Conservation (phyloP, 2,113 vertebrate species). For the Gnathonemus echidnorhynchus region DNA sequence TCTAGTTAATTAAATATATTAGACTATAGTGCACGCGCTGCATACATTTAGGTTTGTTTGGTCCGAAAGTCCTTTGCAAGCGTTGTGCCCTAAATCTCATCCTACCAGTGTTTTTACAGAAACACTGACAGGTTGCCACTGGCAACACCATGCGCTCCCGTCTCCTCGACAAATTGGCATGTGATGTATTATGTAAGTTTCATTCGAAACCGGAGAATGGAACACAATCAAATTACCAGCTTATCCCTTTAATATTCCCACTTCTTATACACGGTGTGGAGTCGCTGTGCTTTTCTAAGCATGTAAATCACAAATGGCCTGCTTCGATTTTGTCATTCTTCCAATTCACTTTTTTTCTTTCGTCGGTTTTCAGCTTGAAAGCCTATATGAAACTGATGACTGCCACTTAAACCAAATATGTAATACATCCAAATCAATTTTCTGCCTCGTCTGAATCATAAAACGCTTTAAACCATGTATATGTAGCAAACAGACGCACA, state of each 20-base stretch:
- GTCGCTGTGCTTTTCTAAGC: neutral
- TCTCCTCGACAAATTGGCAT: slow-evolving; percentile 5
- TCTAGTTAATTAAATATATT: neutral
- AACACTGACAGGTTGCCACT: slow-evolving; percentile 37
- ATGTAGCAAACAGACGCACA: neutral
- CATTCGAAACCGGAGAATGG: neutral
- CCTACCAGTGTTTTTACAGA: slow-evolving; percentile 27
- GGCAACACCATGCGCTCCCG: slow-evolving; percentile 34
- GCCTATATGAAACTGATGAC: neutral
- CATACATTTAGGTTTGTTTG: neutral
- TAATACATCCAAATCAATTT: neutral
- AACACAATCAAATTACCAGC: neutral
- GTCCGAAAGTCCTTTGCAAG: neutral
- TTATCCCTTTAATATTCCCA: neutral
- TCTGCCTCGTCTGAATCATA: neutral
- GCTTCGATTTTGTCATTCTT: neutral
- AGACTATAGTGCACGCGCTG: neutral
- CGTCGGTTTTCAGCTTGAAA: neutral
- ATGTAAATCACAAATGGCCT: neutral
- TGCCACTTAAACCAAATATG: neutral
- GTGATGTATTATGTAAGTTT: neutral
- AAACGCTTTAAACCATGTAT: neutral
- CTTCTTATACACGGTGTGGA: neutral
- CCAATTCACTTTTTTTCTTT: neutral
- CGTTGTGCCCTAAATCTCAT: slow-evolving; percentile 3